These are phyloP conservation scores for Saccostrea glomerata DNA, from an alignment of 1,140 invertebrate species.

Conservation along the genomic window DNA sequence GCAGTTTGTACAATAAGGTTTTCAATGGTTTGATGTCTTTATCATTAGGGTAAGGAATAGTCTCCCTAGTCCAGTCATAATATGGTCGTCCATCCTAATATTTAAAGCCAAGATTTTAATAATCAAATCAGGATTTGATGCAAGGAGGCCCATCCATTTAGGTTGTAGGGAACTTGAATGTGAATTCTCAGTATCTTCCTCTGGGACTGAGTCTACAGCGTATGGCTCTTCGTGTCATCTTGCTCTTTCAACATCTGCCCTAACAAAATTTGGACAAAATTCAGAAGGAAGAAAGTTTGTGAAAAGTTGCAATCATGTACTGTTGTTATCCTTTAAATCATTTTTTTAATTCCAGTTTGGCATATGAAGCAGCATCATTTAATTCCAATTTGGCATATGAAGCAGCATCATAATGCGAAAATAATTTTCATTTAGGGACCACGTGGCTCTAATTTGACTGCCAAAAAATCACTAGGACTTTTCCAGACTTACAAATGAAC, in stretches of 20 bases:
- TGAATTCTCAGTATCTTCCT: too few species aligned
- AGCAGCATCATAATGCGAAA: constrained; percentile 35
- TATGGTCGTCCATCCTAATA: not conserved
- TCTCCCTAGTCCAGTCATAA: not conserved
- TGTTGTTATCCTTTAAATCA: too few species aligned
- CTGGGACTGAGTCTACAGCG: too few species aligned
- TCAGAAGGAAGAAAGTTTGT: too few species aligned
- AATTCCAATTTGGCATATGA: too few species aligned
- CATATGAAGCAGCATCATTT: not conserved
- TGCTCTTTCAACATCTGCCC: too few species aligned
- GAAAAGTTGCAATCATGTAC: too few species aligned
- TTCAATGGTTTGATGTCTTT: not conserved
- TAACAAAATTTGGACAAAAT: too few species aligned
- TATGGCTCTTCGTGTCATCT: too few species aligned
- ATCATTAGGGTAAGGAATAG: not conserved
- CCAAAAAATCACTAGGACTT: constrained; percentile 46
- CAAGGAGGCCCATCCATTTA: too few species aligned
- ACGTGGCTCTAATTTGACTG: constrained; percentile 26
- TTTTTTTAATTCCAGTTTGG: too few species aligned
- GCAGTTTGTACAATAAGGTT: not conserved
- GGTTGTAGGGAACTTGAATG: too few species aligned
- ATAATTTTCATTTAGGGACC: constrained; percentile 51
- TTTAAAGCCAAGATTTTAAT: not conserved
- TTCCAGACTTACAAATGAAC: constrained; percentile 46
- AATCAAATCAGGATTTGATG: not conserved